phyloP scores from a whole-genome alignment of 2,113 vertebrate species.

The Axis porcinus region DNA sequence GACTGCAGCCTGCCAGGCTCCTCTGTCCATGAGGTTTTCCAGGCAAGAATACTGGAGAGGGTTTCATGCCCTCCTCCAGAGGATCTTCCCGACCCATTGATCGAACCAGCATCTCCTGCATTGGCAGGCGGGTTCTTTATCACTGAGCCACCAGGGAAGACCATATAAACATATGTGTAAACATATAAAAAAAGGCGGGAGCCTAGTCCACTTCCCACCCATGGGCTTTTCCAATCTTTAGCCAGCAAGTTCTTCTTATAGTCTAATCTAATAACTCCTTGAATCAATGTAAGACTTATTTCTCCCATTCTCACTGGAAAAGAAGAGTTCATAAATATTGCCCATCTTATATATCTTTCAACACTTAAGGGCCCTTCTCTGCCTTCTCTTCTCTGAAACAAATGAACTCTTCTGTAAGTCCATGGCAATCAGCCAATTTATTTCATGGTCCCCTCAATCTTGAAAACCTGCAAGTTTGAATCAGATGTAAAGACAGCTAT shows the following conservation, averaged over 20 bases:
- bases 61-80: not conserved
- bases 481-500: not conserved
- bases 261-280: not conserved
- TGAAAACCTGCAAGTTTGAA: not conserved
- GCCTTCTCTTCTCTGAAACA: not conserved
- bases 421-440: not conserved
- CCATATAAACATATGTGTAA: fast-evolving
- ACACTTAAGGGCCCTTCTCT: not conserved
- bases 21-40: not conserved
- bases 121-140: not conserved
- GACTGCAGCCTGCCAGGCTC: not conserved
- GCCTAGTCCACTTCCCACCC: not conserved
- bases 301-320: not conserved
- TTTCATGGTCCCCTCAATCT: not conserved
- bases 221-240: not conserved
- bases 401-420: not conserved
- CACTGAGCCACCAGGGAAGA: not conserved
- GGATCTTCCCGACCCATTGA: not conserved
- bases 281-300: not conserved
- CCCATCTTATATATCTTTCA: not conserved
- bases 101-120: not conserved
- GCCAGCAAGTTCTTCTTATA: not conserved
- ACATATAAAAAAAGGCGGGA: not conserved
- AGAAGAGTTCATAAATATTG: not conserved
- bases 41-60: not conserved